phyloP scores from a whole-genome alignment of 2,797 vertebrate genomes.

The Rhinogobio ventralis region DNA sequence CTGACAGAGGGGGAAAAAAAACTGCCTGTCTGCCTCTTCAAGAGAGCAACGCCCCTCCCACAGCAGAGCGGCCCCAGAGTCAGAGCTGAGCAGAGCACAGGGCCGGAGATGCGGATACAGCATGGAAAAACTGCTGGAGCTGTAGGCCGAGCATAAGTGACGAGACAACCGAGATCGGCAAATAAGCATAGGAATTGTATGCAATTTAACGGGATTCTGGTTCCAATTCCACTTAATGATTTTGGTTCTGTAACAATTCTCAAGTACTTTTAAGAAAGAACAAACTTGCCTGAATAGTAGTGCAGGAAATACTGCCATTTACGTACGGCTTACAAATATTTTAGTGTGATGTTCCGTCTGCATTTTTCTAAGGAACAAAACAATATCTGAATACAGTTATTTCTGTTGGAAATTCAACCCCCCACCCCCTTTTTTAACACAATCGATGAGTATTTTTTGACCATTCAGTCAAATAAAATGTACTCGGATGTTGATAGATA shows the following conservation, averaged over 20 bases:
- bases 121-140: neutral
- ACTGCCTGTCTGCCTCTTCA: slow-evolving; percentile 62
- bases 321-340: neutral
- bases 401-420: neutral
- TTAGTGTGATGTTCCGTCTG: neutral
- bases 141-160: neutral
- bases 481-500: neutral
- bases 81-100: neutral
- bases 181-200: neutral
- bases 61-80: slow-evolving; percentile 8
- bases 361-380: neutral
- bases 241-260: neutral
- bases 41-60: slow-evolving; percentile 69
- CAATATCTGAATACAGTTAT: neutral
- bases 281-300: too few species aligned
- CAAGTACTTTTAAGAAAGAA: neutral
- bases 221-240: too few species aligned
- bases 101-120: neutral
- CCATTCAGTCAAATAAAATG: neutral
- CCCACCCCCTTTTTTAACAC: neutral
- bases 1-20: slow-evolving; percentile 63
- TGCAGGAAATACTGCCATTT: neutral
- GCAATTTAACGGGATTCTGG: neutral
- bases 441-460: neutral
- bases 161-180: neutral